Evolutionary conservation across 1,140 invertebrate genomes (phyloP).

Genomic region (Acyrthosiphon pisum): DNA sequence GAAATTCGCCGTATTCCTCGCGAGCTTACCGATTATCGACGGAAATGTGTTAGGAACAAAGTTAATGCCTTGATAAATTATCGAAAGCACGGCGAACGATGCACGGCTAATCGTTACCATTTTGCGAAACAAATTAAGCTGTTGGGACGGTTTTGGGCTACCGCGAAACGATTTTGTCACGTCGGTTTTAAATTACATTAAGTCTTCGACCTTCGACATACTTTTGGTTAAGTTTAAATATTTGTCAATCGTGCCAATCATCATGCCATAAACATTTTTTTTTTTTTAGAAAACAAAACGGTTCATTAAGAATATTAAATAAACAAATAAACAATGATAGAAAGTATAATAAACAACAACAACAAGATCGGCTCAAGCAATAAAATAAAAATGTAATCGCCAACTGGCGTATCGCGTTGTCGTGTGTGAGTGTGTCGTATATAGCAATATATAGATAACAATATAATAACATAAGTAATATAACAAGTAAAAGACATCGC

Average conservation of each 20-base stretch:
- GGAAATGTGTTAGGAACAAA: conserved; percentile 17
- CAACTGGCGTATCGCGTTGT: background rate
- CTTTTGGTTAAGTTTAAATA: background rate
- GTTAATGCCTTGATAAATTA: background rate
- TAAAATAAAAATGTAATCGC: background rate
- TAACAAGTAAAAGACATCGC: conserved; percentile 31
- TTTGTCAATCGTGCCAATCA: conserved; percentile 34
- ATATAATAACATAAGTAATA: conserved; percentile 24
- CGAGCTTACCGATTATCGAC: background rate
- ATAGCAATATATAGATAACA: conserved; percentile 24
- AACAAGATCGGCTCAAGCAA: conserved; percentile 21
- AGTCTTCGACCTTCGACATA: background rate
- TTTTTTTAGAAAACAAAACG: background rate
- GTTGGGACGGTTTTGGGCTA: background rate
- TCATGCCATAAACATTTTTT: background rate
- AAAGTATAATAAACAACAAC: background rate
- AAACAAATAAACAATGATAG: background rate
- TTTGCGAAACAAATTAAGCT: conserved; percentile 10
- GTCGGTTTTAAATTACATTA: background rate
- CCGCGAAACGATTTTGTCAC: background rate
- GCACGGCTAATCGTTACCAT: background rate
- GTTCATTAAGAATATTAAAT: background rate
- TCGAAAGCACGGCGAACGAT: background rate
- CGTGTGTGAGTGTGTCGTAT: background rate
- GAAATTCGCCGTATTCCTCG: background rate